Evolutionary conservation across 2,113 vertebrate genomes (phyloP), one percentile per base, ranked within the genome.

Genomic region (Apodemus sylvaticus): DNA sequence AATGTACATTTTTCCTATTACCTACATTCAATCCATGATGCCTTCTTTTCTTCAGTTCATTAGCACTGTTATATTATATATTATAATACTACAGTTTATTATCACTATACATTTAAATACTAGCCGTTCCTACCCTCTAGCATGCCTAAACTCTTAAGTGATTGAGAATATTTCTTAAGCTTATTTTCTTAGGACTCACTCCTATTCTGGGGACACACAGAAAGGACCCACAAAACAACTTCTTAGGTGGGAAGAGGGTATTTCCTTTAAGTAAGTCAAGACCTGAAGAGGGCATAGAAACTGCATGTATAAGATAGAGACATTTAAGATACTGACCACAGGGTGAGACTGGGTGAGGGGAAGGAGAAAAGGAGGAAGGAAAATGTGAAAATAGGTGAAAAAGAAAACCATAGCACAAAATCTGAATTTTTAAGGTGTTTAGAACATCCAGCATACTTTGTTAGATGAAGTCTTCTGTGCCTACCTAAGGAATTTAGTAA

Each of bases 161-260:
- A 34, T 39, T n/a, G 51, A 86, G 24, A 77, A 20, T 74, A 34
- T 87, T 91, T 70, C 36, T 95, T 78, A 78, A 83, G 82, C 66
- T 92, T 90, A 20, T 77, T 83, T 96, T 95, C 48, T 95, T 58
- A 91, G n/a, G 19, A 86, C 19, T 58, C 70, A 39, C 17, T 89
- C 13, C 31, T 95, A 36, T 79, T 81, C n/a, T 39, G 79, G 45
- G 60, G 92, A 74, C 22, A 74, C 22, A 74, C 22, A 89, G n/a
- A 86, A 39, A 90, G 16, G 83, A n/a, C 48, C 78, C 31, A 31
- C 4, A 31, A 83, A 86, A 82, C 66, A 31, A 42, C 76, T 76
- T 7, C 42, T 91, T 66, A 73, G 20, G 36, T n/a, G 19, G 81
- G 83, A 11, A 58, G 74, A 51, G 13, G 20, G 34, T 62, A 77